Conservation (phyloP, 1,140 invertebrate species). For the Bilobella aurantiaca region DNA sequence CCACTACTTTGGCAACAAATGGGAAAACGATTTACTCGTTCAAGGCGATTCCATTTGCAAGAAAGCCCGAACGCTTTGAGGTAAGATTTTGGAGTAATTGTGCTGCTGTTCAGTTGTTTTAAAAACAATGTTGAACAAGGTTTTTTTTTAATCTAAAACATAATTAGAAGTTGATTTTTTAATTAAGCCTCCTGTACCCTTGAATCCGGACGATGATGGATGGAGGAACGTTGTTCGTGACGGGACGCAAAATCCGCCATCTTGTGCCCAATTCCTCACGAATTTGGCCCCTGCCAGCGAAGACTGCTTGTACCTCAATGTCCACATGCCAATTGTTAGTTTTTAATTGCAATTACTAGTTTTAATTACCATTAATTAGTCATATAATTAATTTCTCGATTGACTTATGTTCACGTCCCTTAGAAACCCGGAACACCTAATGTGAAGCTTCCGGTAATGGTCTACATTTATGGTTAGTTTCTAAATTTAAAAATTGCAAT, state of each 20-base stretch:
- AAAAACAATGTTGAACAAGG: too few relatives aligned
- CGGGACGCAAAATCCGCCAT: slow-evolving; percentile 38
- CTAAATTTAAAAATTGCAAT: too few relatives aligned
- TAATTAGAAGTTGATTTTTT: too few relatives aligned
- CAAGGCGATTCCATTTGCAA: slow-evolving; percentile 8
- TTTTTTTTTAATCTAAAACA: too few relatives aligned
- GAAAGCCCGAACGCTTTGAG: slow-evolving; percentile 14
- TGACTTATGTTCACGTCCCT: too few relatives aligned
- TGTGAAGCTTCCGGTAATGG: slow-evolving; percentile 10
- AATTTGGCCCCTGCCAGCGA: slow-evolving; percentile 44
- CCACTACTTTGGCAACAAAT: neutral
- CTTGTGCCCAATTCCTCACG: slow-evolving; percentile 39
- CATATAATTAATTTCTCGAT: neutral
- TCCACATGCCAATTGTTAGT: slow-evolving; percentile 48
- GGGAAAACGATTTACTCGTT: slow-evolving; percentile 1
- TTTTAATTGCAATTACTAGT: slow-evolving; percentile 40
- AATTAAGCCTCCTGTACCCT: too few relatives aligned
- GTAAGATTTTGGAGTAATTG: too few relatives aligned
- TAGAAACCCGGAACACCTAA: neutral
- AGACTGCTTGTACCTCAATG: slow-evolving; percentile 51
- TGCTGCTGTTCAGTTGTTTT: too few relatives aligned
- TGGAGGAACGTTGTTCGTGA: slow-evolving; percentile 38
- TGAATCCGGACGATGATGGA: too few relatives aligned
- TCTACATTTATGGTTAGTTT: slow-evolving; percentile 6
- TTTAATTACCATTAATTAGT: slow-evolving; percentile 45